Conservation (phyloP, 1,140 invertebrate genomes). For the Brevipalpus yothersi region DNA sequence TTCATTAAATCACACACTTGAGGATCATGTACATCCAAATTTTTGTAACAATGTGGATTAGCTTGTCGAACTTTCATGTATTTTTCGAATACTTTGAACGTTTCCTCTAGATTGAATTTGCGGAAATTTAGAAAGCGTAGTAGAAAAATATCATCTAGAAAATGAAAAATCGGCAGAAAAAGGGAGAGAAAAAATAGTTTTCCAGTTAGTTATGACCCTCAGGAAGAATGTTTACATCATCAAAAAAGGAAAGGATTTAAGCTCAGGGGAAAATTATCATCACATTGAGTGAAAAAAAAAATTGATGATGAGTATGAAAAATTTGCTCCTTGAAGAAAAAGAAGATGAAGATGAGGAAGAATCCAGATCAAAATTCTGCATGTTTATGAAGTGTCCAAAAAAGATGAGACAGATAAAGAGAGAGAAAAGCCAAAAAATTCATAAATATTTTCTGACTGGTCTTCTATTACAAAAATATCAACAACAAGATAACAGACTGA, state of each 20-base stretch:
- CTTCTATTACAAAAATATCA: too few relatives aligned
- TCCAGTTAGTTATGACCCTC: neutral
- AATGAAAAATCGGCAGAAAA: neutral
- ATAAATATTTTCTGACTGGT: too few relatives aligned
- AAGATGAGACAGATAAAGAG: too few relatives aligned
- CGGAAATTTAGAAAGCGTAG: constrained; percentile 56
- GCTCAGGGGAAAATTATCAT: neutral
- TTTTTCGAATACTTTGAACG: constrained; percentile 55
- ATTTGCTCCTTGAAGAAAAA: neutral
- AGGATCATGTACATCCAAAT: constrained; percentile 39
- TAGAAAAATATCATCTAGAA: constrained; percentile 44
- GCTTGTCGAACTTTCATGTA: constrained; percentile 53
- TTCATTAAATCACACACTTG: constrained; percentile 47
- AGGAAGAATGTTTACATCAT: neutral
- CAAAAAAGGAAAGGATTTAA: neutral
- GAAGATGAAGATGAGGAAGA: neutral
- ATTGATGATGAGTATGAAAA: neutral
- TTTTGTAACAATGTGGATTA: constrained; percentile 56
- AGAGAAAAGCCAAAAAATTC: too few relatives aligned
- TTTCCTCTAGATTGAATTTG: constrained; percentile 56
- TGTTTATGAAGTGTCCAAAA: too few relatives aligned
- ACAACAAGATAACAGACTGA: too few relatives aligned
- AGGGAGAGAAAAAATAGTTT: neutral
- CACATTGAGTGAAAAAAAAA: neutral
- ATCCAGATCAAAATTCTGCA: neutral